phyloP scores from a whole-genome alignment of 1,140 invertebrate species.

The Streblospio benedicti region DNA sequence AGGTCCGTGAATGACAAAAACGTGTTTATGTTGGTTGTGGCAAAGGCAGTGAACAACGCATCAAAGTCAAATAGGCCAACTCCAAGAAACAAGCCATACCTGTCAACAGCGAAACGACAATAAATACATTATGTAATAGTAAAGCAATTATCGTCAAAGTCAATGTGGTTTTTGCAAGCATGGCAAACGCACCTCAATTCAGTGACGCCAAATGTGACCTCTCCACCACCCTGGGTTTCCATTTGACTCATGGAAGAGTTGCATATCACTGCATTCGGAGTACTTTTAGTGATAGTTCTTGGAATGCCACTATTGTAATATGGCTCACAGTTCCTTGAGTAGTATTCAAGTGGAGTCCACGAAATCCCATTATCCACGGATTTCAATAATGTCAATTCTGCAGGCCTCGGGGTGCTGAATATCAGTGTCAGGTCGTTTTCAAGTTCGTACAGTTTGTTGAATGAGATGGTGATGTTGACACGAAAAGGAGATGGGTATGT shows the following conservation, averaged over 20 bases:
- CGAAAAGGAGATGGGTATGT: not conserved
- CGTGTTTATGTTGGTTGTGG: conserved; percentile 9
- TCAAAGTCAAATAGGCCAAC: conserved; percentile 1
- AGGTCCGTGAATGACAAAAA: conserved; percentile 20
- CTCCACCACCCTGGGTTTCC: not conserved
- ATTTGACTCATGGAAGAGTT: conserved; percentile 8
- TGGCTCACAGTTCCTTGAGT: conserved; percentile 53
- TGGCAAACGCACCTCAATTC: too few relatives aligned
- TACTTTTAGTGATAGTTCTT: not conserved
- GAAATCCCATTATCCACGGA: conserved; percentile 77
- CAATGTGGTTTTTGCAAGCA: too few relatives aligned
- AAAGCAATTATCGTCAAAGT: too few relatives aligned
- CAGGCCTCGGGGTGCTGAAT: conserved; percentile 20
- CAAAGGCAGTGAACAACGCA: conserved; percentile 11
- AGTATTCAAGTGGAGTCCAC: conserved; percentile 93
- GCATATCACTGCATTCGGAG: conserved; percentile 20
- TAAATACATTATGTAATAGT: too few relatives aligned
- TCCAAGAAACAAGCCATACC: conserved; percentile 11
- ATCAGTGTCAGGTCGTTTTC: conserved; percentile 18
- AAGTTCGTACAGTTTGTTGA: conserved; percentile 20
- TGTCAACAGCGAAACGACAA: too few relatives aligned
- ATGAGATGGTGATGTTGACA: conserved; percentile 23
- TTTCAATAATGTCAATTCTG: conserved; percentile 22
- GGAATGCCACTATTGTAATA: conserved; percentile 6
- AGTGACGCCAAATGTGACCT: not conserved